A percentile compares a stretch with the other conserved stretches of the same genome.
Conservation (phyloP, 2,113 vertebrate genomes). For the Onychostruthus taczanowskii region DNA sequence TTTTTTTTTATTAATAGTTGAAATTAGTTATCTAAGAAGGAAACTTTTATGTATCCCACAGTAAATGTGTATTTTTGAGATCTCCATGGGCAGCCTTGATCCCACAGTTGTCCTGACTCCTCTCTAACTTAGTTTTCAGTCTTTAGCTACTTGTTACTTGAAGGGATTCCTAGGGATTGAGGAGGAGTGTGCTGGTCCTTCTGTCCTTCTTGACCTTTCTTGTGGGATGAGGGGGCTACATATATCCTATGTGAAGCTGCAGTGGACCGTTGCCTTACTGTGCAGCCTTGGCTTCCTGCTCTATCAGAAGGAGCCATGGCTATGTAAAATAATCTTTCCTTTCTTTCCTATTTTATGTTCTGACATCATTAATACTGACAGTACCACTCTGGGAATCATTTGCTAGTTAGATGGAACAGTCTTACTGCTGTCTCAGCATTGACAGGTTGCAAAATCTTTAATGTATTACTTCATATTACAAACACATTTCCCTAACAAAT, state of each 20-base stretch:
- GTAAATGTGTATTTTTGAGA: neutral
- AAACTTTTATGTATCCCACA: neutral
- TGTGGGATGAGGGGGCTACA: accelerated
- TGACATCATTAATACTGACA: conserved; percentile 30
- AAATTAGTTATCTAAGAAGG: neutral
- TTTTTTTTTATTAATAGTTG: neutral
- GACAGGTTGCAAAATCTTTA: conserved; percentile 19
- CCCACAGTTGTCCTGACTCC: neutral
- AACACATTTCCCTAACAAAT: neutral
- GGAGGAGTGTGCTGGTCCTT: neutral
- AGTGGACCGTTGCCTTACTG: neutral
- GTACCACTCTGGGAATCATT: neutral
- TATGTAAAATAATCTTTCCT: neutral
- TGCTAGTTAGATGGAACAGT: neutral
- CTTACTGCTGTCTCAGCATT: neutral
- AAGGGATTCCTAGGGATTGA: neutral
- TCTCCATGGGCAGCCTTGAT: neutral
- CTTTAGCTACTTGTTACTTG: neutral
- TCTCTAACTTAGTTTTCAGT: neutral
- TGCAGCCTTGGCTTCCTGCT: neutral
- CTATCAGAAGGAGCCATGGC: neutral
- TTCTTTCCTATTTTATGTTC: neutral
- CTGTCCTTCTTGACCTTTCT: neutral
- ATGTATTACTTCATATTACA: conserved; percentile 1
- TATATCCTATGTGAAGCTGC: neutral